Conservation (phyloP, 2,113 vertebrate species). For the Chloropsis hardwickii region DNA sequence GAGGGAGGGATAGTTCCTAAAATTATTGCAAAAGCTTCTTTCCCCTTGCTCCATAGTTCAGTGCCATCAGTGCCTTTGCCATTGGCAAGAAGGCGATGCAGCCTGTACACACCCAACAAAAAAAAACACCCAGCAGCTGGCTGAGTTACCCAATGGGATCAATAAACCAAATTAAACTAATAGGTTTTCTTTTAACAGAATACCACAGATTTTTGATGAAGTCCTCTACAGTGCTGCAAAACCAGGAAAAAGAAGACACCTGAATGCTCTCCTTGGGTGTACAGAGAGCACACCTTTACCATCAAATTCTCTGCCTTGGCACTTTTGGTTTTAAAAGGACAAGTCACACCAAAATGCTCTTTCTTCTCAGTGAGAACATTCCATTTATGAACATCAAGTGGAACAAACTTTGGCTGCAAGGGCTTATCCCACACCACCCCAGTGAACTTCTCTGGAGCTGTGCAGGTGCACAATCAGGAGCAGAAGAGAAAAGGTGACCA, state of each 20-base stretch:
- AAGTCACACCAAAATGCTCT: not conserved
- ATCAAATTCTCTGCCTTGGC: not conserved
- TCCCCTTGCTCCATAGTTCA: not conserved
- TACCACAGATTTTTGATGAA: not conserved
- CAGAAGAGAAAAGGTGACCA: not conserved
- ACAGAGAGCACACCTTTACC: not conserved
- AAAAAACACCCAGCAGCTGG: not conserved
- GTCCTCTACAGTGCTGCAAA: not conserved
- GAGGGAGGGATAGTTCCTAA: not conserved
- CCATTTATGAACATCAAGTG: not conserved
- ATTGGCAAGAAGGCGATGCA: not conserved
- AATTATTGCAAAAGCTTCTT: not conserved
- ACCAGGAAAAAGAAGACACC: not conserved
- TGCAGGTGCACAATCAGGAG: not conserved
- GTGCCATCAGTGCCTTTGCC: not conserved
- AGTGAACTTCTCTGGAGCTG: not conserved
- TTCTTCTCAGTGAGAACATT: not conserved
- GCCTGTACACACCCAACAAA: not conserved
- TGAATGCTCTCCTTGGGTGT: not conserved
- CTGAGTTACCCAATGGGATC: not conserved
- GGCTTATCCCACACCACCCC: not conserved
- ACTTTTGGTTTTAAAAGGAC: not conserved
- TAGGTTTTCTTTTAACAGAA: not conserved
- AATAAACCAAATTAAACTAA: not conserved
- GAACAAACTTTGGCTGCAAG: not conserved